A percentile compares a stretch with the other conserved stretches of the same genome.
These are phyloP conservation scores for Polyodon spathula DNA, from an alignment of 2,113 vertebrate genomes.

Conservation along the genomic window DNA sequence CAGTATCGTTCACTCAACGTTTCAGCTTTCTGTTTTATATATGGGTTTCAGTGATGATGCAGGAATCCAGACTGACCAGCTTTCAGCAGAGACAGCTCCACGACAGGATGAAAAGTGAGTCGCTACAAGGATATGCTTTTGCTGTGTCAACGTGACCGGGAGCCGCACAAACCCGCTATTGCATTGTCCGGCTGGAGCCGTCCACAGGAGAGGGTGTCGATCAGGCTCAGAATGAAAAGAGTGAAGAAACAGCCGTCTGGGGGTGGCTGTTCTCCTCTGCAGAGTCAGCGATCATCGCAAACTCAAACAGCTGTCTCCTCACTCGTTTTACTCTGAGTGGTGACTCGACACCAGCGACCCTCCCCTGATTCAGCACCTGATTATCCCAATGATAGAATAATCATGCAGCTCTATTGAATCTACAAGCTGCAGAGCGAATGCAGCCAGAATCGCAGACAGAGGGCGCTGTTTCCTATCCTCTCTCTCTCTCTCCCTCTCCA, in stretches of 20 bases:
- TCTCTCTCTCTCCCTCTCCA: slow-evolving; percentile 6
- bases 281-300: no score
- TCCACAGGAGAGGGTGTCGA: background rate
- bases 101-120: slow-evolving; percentile 60
- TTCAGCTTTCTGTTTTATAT: slow-evolving; percentile 1
- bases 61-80: slow-evolving; percentile 61
- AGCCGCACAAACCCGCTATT: background rate
- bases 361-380: no score
- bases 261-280: background rate
- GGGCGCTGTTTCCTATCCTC: background rate
- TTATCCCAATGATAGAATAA: no score
- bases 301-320: no score
- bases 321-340: no score
- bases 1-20: no score
- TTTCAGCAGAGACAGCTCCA: slow-evolving; percentile 65
- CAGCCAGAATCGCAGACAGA: background rate
- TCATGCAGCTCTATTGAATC: no score
- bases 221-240: no score
- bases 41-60: slow-evolving; percentile 75
- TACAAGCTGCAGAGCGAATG: background rate
- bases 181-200: background rate
- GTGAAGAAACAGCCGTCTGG: no score
- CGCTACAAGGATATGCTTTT: background rate
- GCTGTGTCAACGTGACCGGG: background rate
- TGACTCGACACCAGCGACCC: no score